A percentile compares a stretch with the other conserved stretches of the same genome.
Conservation (phyloP, 2,797 vertebrate species). For the Corythornis leucogaster region DNA sequence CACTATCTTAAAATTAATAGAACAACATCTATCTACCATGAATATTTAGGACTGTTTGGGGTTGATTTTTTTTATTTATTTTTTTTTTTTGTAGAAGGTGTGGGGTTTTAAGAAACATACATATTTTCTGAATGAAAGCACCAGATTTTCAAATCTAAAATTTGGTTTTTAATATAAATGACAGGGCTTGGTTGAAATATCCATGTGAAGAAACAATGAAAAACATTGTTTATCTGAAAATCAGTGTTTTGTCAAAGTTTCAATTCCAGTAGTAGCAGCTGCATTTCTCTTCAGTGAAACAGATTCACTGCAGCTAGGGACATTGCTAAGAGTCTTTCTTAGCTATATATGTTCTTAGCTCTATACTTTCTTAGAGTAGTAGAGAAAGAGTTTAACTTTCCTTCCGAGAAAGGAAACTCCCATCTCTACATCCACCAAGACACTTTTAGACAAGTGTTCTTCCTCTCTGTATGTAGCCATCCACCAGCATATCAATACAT, state of each 20-base stretch:
- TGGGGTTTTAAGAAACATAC: neutral
- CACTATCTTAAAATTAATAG: neutral
- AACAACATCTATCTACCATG: neutral
- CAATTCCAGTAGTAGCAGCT: neutral
- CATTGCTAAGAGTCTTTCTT: neutral
- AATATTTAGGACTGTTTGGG: neutral
- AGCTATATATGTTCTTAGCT: too few relatives aligned
- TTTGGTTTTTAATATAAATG: neutral
- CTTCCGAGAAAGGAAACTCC: neutral
- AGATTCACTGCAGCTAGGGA: neutral
- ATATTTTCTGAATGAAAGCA: neutral
- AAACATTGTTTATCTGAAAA: neutral
- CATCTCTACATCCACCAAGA: neutral
- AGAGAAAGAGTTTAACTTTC: neutral
- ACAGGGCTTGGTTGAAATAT: neutral
- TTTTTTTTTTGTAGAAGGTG: neutral
- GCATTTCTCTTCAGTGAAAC: neutral
- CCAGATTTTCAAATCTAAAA: neutral
- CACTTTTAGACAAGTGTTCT: neutral
- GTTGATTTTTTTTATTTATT: too few relatives aligned
- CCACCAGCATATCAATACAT: neutral
- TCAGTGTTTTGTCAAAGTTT: neutral
- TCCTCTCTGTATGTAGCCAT: neutral
- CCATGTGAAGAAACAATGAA: neutral
- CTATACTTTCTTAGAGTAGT: neutral